Base-by-base conservation (phyloP, 2,113 vertebrate species). In the Oreochromis tanganicae region DNA sequence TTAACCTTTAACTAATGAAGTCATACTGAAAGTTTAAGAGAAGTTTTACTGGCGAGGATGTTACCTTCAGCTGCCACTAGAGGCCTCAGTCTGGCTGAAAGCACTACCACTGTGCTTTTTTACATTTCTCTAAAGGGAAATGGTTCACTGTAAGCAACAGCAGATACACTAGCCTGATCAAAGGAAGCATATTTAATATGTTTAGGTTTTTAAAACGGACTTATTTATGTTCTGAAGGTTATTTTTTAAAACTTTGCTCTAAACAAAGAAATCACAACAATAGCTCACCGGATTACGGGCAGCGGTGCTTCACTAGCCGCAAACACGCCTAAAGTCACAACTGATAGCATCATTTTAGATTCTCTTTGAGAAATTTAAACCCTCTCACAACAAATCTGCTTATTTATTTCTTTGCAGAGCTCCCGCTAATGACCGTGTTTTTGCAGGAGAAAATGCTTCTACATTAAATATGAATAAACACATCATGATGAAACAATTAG, bases 381-480 rank as follows among this genome's bases (percentile, higher is more conserved):
- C 75, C 86, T 90, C 89, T 91, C 87, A 48, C 87, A 95, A 94
- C 90, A 94, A 90, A 93, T 94, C 85, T 90, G 89, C 80, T 83
- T 92, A 92, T 95, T 92, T 96, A 91, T 91, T 88, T 94, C 82
- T 92, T 86, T 85, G 84, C 43, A 71, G 89, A 88, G 91, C 87
- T 91, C 57, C 79, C 66, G 85, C 94, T 96, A 96, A 96, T 96
- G 93, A 93, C 87, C 66, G 61, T 93, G 90, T 92, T 95, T 94
- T 91, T 90, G 87, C 83, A 80, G 73, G 82, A 91, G 92, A 94
- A 94, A 94, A 90, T 89, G 85, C 81, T 85, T 90, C 90, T 83
- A 32, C 92, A 96, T 96, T 96, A 96, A 96, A 95, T 95, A 96
- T 96, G 93, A 92, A 96, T 95, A 93, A 92, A 93, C 89, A 90